phyloP scores from a whole-genome alignment of 2,797 vertebrate species.

The Eutrigla gurnardus region DNA sequence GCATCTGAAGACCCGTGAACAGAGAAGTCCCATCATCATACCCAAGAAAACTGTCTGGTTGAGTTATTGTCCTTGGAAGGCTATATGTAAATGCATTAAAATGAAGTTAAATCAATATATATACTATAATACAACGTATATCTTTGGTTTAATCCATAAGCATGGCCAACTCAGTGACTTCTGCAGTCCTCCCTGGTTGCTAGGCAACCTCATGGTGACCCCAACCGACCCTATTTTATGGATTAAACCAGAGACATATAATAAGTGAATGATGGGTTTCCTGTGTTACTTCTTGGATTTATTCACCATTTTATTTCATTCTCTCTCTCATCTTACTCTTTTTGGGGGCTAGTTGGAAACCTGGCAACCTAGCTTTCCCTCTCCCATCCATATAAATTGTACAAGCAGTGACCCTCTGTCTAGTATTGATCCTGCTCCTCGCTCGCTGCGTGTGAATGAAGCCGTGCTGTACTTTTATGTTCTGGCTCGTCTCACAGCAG shows the following conservation, averaged over 20 bases:
- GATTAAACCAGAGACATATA: neutral
- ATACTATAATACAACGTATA: too few relatives aligned
- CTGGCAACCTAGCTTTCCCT: conserved; percentile 1
- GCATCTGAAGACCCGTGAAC: conserved; percentile 18
- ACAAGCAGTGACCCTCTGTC: neutral
- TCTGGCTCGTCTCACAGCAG: neutral
- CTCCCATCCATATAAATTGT: neutral
- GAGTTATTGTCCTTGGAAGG: neutral
- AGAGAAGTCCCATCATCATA: conserved; percentile 14
- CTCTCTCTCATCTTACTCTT: neutral
- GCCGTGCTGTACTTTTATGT: neutral
- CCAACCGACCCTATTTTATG: neutral
- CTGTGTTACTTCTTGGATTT: neutral
- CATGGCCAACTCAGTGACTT: neutral
- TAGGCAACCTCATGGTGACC: neutral
- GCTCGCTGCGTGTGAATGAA: neutral
- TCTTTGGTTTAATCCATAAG: neutral
- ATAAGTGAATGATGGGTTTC: neutral
- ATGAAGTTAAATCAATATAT: neutral
- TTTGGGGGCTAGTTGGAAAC: neutral
- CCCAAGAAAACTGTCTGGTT: neutral
- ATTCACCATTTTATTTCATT: neutral
- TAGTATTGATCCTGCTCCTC: neutral
- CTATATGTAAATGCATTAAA: neutral
- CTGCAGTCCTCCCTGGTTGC: neutral